Conservation (phyloP, 2,797 vertebrate genomes). For the Lepus oiostolus region DNA sequence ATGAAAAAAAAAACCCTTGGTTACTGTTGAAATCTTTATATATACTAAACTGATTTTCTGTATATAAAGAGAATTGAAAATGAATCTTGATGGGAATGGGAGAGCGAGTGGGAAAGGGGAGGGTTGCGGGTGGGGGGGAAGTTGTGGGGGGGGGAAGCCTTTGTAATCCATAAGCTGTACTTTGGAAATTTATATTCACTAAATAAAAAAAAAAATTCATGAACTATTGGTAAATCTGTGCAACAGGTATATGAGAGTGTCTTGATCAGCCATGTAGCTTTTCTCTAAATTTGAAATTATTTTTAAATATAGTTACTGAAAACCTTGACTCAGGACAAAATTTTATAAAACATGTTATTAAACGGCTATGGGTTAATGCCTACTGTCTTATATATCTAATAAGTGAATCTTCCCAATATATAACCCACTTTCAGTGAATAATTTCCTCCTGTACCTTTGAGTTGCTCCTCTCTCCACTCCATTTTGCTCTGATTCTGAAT, state of each 20-base stretch:
- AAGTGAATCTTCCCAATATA: neutral
- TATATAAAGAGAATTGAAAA: no score
- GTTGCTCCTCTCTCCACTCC: neutral
- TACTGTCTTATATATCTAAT: neutral
- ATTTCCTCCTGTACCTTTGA: neutral
- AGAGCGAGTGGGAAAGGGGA: no score
- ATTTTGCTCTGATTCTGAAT: neutral
- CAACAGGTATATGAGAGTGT: neutral
- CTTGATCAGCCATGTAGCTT: neutral
- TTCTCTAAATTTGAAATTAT: constrained; percentile 51
- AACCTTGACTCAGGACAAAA: neutral
- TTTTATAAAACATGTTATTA: constrained; percentile 29
- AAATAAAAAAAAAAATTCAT: neutral
- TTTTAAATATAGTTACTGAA: constrained; percentile 41
- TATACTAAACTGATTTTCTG: no score
- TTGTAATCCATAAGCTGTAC: no score
- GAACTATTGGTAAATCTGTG: neutral
- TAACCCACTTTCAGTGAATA: neutral
- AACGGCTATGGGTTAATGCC: neutral
- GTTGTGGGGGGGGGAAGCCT: no score
- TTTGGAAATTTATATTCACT: no score
- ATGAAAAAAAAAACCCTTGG: no score
- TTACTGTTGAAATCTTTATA: no score
- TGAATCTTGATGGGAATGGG: no score
- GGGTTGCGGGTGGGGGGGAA: no score